Evolutionary conservation across 2,888 invertebrate species (phyloP), one percentile per base, ranked within the genome.

Genomic region (Sicus ferrugineus): DNA sequence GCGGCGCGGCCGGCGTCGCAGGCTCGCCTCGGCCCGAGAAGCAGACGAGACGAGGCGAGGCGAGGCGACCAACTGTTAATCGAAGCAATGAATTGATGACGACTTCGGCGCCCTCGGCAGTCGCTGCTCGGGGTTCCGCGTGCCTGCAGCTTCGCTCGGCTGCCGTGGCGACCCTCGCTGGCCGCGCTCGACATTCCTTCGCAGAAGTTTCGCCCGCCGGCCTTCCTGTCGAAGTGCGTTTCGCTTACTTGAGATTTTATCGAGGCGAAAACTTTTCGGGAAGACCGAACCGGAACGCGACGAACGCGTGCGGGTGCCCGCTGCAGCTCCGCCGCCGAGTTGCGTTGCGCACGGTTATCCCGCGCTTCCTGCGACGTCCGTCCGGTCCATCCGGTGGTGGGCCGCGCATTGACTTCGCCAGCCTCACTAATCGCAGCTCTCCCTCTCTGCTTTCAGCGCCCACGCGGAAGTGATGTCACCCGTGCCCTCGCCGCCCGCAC

Each of bases 381-480:
- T 34, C 34, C 34, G 34, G 9, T 34, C 34, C 34, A 34, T 34
- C 34, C 1, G 7, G 7, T 34, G 7, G 14, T 34, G 34, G 9
- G 1, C 1, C 14, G 14, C n/a, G 1, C 34, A 4, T 42, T 42
- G 5, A n/a, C n/a, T 42, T 42, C 16, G 7, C 14, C 5, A 42
- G 11, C 42, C 42, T 9, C 42, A 16, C n/a, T 9, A n/a, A 42
- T n/a, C 11, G 14, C 7, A 19, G 38, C 19, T 46, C 4, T 26
- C 26, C 26, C 16, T 46, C 11, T 11, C 26, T 46, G 38, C 6
- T 67, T 67, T 59, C 31, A 67, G 67, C 30, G 31, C 67, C n/a
- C 48, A 67, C 59, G 67, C 28, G n/a, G n/a, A n/a, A 67, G 50
- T 67, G 58, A 75, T 75, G 74, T 73, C 74, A 28, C 73, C 70